Evolutionary conservation across 30 jellyfish, hydroid and myxozoan genomes (phyloP).

Genomic region (Morbakka virulenta): DNA sequence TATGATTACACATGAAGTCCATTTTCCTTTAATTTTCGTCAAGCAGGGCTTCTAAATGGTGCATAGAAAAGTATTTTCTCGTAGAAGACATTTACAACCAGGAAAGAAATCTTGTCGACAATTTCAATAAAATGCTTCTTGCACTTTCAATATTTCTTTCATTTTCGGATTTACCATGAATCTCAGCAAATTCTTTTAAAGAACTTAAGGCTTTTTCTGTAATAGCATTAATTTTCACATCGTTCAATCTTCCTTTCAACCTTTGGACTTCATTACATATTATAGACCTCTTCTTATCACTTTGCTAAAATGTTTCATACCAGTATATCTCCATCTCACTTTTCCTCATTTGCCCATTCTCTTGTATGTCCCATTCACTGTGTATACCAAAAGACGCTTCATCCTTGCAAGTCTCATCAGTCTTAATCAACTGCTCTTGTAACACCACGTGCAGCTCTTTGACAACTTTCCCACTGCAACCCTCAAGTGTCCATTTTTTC

Average conservation of each 20-base stretch:
- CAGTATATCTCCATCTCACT: constrained; percentile 10
- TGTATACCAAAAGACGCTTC: constrained; percentile 11
- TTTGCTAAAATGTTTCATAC: constrained; percentile 22
- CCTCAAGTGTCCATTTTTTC: constrained; percentile 2
- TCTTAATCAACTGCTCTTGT: constrained; percentile 23
- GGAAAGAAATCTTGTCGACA: constrained; percentile 36
- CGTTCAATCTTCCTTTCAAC: too few species aligned
- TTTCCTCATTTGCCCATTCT: constrained; percentile 12
- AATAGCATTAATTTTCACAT: constrained; percentile 11
- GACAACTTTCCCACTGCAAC: constrained; percentile 8
- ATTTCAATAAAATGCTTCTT: constrained; percentile 19
- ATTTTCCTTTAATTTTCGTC: too few species aligned
- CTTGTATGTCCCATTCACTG: neutral
- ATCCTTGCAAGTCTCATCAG: constrained; percentile 1
- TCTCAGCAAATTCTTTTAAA: constrained; percentile 13
- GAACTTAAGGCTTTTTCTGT: constrained; percentile 17
- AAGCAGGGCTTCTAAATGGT: too few species aligned
- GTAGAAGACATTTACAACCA: too few species aligned
- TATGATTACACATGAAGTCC: too few species aligned
- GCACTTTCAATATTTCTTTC: constrained; percentile 2
- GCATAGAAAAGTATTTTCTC: too few species aligned
- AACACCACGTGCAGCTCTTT: constrained; percentile 32
- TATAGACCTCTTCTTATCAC: constrained; percentile 21
- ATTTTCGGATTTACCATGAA: constrained; percentile 8
- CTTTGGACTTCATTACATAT: constrained; percentile 29